phyloP scores from a whole-genome alignment of 2,888 invertebrate species.

The Heliconius charithonia region DNA sequence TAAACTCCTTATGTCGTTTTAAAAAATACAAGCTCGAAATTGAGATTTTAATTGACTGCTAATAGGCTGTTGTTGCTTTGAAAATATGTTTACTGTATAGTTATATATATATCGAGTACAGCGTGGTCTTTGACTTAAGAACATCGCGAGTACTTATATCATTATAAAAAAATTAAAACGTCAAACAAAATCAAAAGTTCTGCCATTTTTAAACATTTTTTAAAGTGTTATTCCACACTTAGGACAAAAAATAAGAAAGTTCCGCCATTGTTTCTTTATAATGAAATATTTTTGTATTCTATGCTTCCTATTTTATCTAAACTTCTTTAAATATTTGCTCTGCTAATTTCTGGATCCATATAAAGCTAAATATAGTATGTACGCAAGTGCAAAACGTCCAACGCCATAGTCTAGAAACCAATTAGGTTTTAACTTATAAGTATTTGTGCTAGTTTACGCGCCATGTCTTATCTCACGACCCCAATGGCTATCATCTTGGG shows the following conservation, averaged over 20 bases:
- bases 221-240: no score
- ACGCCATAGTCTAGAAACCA: slow-evolving; percentile 58
- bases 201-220: no score
- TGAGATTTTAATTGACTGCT: slow-evolving; percentile 32
- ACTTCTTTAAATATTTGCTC: slow-evolving; percentile 38
- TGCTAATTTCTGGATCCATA: slow-evolving; percentile 59
- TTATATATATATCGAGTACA: not conserved
- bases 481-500: slow-evolving; percentile 59
- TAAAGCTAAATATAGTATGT: slow-evolving; percentile 53
- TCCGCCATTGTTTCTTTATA: not conserved
- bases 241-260: no score
- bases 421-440: slow-evolving; percentile 64
- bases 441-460: slow-evolving; percentile 67
- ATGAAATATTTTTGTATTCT: slow-evolving; percentile 32
- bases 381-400: slow-evolving; percentile 48
- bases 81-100: not conserved
- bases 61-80: slow-evolving; percentile 3
- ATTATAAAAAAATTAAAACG: no score
- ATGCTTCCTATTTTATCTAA: slow-evolving; percentile 17
- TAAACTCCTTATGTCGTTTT: slow-evolving; percentile 56
- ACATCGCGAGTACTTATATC: not conserved
- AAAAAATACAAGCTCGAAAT: slow-evolving; percentile 40
- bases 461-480: slow-evolving; percentile 69
- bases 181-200: not conserved
- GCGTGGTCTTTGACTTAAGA: not conserved